Percentiles rank a stretch among this genome's conserved stretches.
Evolutionary conservation across 2,113 vertebrate species (phyloP).

Genomic region (Neodon shergylaensis): DNA sequence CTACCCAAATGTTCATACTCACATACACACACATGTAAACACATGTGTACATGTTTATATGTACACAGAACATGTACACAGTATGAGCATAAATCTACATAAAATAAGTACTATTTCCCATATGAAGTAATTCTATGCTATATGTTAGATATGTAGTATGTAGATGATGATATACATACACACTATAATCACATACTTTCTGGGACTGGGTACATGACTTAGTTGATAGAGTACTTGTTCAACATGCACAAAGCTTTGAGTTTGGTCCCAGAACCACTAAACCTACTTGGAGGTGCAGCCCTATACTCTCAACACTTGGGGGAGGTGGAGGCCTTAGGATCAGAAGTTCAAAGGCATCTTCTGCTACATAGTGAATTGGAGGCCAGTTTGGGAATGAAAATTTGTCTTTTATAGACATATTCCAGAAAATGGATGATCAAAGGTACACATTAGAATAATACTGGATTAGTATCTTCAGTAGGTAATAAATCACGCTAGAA

Average conservation of each 20-base stretch:
- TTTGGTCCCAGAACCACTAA: neutral
- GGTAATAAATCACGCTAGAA: neutral
- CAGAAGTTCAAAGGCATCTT: neutral
- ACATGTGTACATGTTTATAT: neutral
- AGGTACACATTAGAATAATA: conserved; percentile 15
- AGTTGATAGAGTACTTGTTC: neutral
- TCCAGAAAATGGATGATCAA: neutral
- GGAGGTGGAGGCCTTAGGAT: neutral
- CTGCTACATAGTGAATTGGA: neutral
- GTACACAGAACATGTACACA: neutral
- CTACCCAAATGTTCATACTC: neutral
- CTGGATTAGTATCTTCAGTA: neutral
- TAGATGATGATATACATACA: neutral
- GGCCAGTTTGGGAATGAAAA: neutral
- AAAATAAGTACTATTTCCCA: conserved; percentile 17
- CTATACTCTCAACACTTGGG: neutral
- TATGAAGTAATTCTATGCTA: neutral
- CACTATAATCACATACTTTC: neutral
- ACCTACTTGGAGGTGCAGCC: neutral
- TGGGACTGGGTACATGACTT: neutral
- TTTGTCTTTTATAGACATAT: conserved; percentile 27
- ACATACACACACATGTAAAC: neutral
- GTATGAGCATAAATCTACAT: neutral
- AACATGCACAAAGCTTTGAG: neutral
- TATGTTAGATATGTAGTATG: neutral